Percentiles rank a stretch among this genome's conserved stretches.
Evolutionary conservation across 2,113 vertebrate genomes (phyloP).

Genomic region (Alligator sinensis): DNA sequence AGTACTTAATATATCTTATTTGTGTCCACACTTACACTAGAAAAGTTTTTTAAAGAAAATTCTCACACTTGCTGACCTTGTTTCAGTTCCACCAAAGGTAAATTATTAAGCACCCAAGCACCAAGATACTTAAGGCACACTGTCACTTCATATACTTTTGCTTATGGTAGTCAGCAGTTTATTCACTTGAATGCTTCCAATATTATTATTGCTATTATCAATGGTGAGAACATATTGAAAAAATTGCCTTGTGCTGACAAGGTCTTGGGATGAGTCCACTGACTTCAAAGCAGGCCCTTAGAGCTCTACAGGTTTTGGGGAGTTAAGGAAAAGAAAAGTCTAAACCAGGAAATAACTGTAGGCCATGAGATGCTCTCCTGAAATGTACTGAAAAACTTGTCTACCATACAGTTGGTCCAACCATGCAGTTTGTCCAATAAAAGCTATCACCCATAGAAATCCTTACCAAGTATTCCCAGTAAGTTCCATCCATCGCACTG

Average conservation of each 20-base stretch:
- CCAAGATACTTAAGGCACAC: not conserved
- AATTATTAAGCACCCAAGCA: not conserved
- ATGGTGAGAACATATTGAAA: not conserved
- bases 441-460: too few relatives aligned
- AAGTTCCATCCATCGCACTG: not conserved
- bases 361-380: not conserved
- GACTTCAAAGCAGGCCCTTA: conserved; percentile 6
- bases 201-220: not conserved
- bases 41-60: not conserved
- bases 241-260: not conserved
- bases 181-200: not conserved
- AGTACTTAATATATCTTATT: not conserved
- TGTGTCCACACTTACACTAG: not conserved
- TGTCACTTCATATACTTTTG: too few relatives aligned
- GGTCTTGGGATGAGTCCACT: not conserved
- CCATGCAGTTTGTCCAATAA: too few relatives aligned
- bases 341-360: not conserved
- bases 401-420: too few relatives aligned
- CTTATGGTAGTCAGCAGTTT: not conserved
- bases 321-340: conserved; percentile 13
- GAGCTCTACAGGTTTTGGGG: conserved; percentile 4
- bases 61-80: not conserved
- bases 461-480: not conserved
- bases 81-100: not conserved
- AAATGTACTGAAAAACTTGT: not conserved